Percentiles rank a stretch among this genome's conserved stretches.
These are phyloP conservation scores for Apodemia duryi DNA, from an alignment of 2,888 invertebrate genomes.

Conservation along the genomic window DNA sequence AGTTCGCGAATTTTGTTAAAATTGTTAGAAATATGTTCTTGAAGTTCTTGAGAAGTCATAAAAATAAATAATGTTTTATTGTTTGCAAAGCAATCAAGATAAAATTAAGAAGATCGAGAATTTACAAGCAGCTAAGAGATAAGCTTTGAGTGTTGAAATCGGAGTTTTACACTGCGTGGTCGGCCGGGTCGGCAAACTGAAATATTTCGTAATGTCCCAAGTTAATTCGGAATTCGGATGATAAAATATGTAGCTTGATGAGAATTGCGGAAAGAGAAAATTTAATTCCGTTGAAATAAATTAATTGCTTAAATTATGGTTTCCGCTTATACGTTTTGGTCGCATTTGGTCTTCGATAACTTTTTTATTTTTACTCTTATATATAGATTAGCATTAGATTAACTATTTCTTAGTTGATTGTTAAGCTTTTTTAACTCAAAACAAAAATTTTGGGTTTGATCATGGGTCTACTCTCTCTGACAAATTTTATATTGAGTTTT, in stretches of 20 bases:
- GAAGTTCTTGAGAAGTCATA: too few species aligned
- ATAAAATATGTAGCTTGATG: constrained; percentile 41
- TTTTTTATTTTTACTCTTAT: neutral
- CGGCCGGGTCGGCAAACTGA: constrained; percentile 36
- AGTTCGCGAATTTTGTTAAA: too few species aligned
- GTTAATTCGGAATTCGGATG: constrained; percentile 40
- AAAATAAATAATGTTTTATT: constrained; percentile 43
- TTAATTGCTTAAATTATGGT: constrained; percentile 21
- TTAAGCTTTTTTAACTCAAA: neutral
- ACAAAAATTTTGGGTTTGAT: neutral
- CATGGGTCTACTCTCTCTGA: too few species aligned
- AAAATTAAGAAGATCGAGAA: constrained; percentile 74
- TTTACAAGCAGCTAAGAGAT: constrained; percentile 63
- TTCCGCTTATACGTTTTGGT: constrained; percentile 11
- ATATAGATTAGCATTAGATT: neutral
- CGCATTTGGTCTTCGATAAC: neutral
- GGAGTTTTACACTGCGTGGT: constrained; percentile 50
- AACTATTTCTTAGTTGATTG: neutral
- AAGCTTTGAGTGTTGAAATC: constrained; percentile 71
- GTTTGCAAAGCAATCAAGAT: constrained; percentile 64
- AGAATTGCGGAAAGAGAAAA: constrained; percentile 31
- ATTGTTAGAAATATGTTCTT: too few species aligned
- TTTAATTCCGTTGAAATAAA: constrained; percentile 21
- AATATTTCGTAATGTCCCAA: constrained; percentile 46
- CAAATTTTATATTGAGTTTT: too few species aligned